Base-by-base conservation (phyloP, 2,888 invertebrate species). In the Rhingia campestris region DNA sequence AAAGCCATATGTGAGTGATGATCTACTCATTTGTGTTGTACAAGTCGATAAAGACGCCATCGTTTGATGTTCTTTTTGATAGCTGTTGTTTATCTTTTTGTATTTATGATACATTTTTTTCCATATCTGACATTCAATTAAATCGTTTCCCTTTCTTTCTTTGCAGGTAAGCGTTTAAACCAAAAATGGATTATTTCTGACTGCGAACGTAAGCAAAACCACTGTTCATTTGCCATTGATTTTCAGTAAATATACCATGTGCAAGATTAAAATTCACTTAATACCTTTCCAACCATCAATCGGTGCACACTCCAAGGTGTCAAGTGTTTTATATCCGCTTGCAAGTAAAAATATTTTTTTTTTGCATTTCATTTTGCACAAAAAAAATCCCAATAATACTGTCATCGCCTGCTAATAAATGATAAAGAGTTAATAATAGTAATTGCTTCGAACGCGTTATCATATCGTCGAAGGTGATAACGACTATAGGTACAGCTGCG, bases 391-490 rank as follows among this genome's bases (percentile, higher is more conserved):
- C 63, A 63, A 54, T 22, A 72, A 12, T 5, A 30, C 33, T 41
- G 9, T 49, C 49, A 37, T 39, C 33, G 43, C 9, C 30, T 9
- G 37, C 6, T 67, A 54, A 61, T 75, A 53, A 63, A 75, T 72
- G 70, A 72, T 81, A 77, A 66, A 59, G 72, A 64, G 56, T 41
- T 66, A 66, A 53, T 67, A 81, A 59, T 53, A 59, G 49, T 66
- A 58, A 63, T 66, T 81, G 53, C 64, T 64, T 51, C 32, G 69
- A 12, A 6, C 61, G 22, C 10, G 61, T 81, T 81, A 81, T 81
- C 81, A 66, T 72, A 76, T 59, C 76, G 33, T 43, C 39, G 14
- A 58, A 64, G 4, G 30, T 49, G 81, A 81, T 76, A 81, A 81
- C 53, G 76, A 66, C 64, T 64, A 81, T 33, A 41, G 35, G 22